These are phyloP conservation scores for Vombatus ursinus DNA, from an alignment of 2,113 vertebrate genomes.

Conservation along the genomic window DNA sequence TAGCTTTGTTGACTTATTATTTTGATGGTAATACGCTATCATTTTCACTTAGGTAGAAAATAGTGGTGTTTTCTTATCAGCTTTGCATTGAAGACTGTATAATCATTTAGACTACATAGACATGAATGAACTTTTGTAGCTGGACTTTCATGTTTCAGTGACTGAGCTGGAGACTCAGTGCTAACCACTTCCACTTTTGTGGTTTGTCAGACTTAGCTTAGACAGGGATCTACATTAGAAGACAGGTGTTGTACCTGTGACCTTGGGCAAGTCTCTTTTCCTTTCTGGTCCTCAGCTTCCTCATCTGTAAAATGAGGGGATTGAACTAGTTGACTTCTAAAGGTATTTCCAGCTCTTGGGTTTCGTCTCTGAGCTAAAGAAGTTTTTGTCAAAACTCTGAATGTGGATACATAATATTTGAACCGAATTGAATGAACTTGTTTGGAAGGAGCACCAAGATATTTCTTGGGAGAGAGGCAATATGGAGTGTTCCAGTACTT, in stretches of 20 bases:
- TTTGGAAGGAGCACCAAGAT: neutral
- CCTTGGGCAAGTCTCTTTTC: neutral
- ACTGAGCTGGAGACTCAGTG: neutral
- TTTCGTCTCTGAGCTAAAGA: neutral
- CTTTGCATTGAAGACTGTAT: neutral
- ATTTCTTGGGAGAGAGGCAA: neutral
- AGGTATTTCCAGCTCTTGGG: neutral
- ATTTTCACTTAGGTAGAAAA: neutral
- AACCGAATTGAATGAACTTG: neutral
- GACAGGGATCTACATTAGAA: neutral
- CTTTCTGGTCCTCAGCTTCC: neutral
- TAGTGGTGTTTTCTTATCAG: neutral
- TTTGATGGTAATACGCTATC: too few relatives aligned
- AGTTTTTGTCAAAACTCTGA: neutral
- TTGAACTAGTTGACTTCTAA: neutral
- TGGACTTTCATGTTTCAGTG: neutral
- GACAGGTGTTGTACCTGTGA: neutral
- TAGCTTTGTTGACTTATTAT: neutral
- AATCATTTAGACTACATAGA: neutral
- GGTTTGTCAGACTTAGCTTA: neutral
- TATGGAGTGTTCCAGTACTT: neutral
- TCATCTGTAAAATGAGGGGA: neutral
- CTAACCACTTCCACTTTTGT: conserved; percentile 25
- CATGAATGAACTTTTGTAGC: neutral
- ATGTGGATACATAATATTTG: neutral